A percentile compares a stretch with the other conserved stretches of the same genome.
Evolutionary conservation across 2,113 vertebrate genomes (phyloP).

Genomic region (Opisthocomus hoazin): DNA sequence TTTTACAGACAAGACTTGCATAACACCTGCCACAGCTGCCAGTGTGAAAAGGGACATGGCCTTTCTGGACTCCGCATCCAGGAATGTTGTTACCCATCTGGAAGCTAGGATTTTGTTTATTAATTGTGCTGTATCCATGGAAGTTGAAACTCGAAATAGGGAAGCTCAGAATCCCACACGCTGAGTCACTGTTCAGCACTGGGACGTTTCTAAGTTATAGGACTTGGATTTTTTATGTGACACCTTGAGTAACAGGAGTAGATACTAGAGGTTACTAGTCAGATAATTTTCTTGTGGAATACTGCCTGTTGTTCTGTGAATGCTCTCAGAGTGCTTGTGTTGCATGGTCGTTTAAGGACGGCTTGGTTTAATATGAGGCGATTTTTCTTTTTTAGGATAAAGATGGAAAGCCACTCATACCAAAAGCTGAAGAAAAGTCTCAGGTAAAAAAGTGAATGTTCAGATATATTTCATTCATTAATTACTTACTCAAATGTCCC

Average conservation of each 20-base stretch:
- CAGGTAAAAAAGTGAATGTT: conserved; percentile 42
- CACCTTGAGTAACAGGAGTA: neutral
- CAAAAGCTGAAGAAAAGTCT: conserved; percentile 46
- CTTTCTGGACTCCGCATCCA: too few relatives aligned
- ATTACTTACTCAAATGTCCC: neutral
- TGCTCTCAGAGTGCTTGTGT: neutral
- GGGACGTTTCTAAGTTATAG: neutral
- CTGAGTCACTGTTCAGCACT: neutral
- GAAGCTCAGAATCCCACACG: neutral
- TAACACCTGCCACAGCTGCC: too few relatives aligned
- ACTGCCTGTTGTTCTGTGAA: neutral
- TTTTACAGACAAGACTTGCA: neutral
- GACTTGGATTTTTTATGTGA: neutral
- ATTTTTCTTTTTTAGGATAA: conserved; percentile 57
- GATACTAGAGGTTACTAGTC: neutral
- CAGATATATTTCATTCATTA: neutral
- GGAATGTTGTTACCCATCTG: neutral
- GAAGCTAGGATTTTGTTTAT: neutral
- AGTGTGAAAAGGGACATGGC: rapidly evolving
- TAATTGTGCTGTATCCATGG: neutral
- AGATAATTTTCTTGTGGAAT: neutral
- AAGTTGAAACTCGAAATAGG: neutral
- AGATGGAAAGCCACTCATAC: conserved; percentile 67
- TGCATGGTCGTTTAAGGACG: neutral
- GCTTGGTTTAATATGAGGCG: neutral